Evolutionary conservation across 2,888 invertebrate genomes (phyloP).

Genomic region (Tetranychus truncatus): DNA sequence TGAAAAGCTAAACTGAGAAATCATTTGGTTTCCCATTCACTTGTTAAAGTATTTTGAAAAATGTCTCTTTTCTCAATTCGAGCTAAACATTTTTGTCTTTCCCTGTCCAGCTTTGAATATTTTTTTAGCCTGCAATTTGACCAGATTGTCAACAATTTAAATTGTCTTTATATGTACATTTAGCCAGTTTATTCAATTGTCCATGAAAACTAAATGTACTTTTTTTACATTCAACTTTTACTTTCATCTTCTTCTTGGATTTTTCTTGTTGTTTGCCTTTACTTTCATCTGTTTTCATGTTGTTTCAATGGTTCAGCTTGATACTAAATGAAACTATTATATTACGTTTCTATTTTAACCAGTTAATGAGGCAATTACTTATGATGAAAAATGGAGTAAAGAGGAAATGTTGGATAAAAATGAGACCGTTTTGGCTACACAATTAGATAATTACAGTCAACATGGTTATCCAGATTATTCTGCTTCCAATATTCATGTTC

Average conservation of each 20-base stretch:
- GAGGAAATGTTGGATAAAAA: neutral
- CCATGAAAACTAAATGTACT: no score
- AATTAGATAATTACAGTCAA: neutral
- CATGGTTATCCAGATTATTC: neutral
- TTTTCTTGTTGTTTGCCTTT: neutral
- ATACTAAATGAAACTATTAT: neutral
- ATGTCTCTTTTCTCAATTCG: no score
- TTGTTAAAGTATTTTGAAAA: no score
- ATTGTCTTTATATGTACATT: no score
- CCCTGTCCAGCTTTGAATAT: no score
- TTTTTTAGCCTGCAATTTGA: no score
- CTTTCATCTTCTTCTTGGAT: neutral
- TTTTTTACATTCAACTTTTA: neutral
- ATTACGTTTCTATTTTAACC: neutral
- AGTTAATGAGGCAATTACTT: neutral
- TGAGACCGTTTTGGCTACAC: neutral
- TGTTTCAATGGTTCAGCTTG: neutral
- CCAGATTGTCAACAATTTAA: no score
- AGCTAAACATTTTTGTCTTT: no score
- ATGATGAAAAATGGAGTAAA: neutral
- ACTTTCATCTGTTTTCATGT: neutral
- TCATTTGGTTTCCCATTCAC: no score
- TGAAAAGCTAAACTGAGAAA: no score
- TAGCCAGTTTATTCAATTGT: no score
- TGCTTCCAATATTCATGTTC: slow-evolving; percentile 1